phyloP scores from a whole-genome alignment of 2,888 invertebrate genomes.

The Idaea aversata region DNA sequence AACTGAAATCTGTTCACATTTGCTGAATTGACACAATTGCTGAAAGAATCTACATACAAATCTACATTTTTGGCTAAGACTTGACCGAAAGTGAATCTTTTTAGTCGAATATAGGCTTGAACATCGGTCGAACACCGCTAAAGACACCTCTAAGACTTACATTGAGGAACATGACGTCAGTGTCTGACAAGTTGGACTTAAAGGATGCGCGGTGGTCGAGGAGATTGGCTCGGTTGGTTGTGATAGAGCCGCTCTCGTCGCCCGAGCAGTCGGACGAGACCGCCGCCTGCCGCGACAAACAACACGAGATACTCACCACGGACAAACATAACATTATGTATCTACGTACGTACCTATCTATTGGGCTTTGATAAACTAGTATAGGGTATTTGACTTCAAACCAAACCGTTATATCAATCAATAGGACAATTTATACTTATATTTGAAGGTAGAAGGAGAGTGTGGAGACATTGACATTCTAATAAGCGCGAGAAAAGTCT shows the following conservation, averaged over 20 bases:
- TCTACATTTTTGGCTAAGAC: neutral
- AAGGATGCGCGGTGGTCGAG: constrained; percentile 88
- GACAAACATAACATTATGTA: constrained; percentile 36
- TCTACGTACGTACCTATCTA: too few relatives aligned
- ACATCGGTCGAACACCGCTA: constrained; percentile 27
- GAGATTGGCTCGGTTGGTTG: constrained; percentile 87
- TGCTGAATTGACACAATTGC: neutral
- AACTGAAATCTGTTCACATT: neutral
- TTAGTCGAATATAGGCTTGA: neutral
- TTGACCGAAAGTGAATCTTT: constrained; percentile 7
- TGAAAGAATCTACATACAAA: too few relatives aligned
- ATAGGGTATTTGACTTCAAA: too few relatives aligned
- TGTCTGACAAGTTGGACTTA: constrained; percentile 96
- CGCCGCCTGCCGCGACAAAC: constrained; percentile 75
- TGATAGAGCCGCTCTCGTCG: constrained; percentile 89
- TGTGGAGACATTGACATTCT: too few relatives aligned
- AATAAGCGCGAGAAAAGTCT: too few relatives aligned
- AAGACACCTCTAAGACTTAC: constrained; percentile 82
- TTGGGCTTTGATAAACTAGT: neutral
- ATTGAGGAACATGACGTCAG: constrained; percentile 94
- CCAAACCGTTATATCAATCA: too few relatives aligned
- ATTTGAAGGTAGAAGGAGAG: too few relatives aligned
- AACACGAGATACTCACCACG: constrained; percentile 26
- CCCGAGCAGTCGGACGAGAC: constrained; percentile 82
- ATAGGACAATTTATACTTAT: too few relatives aligned